Evolutionary conservation across 2,888 invertebrate genomes (phyloP).

Genomic region (Drosophila putrida): DNA sequence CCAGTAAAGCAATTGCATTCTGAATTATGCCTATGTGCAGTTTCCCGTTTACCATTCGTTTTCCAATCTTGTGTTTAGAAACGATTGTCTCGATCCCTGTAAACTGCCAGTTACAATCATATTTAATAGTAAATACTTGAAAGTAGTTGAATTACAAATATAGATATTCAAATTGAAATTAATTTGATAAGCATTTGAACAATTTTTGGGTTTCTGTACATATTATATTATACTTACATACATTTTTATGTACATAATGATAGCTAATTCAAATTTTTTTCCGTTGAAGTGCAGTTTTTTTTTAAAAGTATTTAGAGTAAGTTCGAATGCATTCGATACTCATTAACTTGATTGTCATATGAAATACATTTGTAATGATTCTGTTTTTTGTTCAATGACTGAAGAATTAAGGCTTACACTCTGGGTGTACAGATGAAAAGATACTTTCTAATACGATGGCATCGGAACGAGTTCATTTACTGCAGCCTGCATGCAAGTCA

Average conservation of each 20-base stretch:
- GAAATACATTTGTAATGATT: slow-evolving; percentile 16
- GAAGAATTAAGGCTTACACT: slow-evolving; percentile 23
- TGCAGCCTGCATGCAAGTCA: slow-evolving; percentile 14
- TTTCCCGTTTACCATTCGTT: slow-evolving; percentile 43
- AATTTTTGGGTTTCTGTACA: neutral
- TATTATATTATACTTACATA: neutral
- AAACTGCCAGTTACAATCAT: neutral
- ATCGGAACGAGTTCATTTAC: slow-evolving; percentile 21
- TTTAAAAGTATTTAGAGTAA: neutral
- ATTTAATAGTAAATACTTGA: too few relatives aligned
- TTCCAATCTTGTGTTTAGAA: slow-evolving; percentile 16
- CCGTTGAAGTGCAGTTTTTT: neutral
- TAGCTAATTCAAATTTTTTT: neutral
- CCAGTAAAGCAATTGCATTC: slow-evolving; percentile 47
- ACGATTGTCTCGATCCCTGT: neutral
- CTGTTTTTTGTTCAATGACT: neutral
- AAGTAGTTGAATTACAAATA: too few relatives aligned
- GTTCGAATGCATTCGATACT: neutral
- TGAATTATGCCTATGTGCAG: slow-evolving; percentile 41
- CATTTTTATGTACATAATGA: too few relatives aligned
- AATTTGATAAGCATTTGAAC: neutral
- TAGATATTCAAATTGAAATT: neutral
- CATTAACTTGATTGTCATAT: slow-evolving; percentile 7
- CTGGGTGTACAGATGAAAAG: slow-evolving; percentile 5
- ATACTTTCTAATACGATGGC: slow-evolving; percentile 15